A percentile compares a stretch with the other conserved stretches of the same genome.
Conservation (phyloP, 2,888 invertebrate genomes). For the Seira musarum region DNA sequence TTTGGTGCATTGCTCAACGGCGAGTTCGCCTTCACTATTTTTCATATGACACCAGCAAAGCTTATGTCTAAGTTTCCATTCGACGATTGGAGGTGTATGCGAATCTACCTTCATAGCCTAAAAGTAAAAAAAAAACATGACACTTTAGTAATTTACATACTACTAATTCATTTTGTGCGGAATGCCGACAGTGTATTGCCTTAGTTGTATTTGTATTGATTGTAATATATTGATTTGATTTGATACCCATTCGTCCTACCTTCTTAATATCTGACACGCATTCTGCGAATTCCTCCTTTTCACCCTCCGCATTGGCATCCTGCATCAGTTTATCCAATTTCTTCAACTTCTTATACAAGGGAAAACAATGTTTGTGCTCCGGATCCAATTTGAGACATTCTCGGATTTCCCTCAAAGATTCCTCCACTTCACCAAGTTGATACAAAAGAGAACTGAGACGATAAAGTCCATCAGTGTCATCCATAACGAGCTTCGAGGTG, state of each 20-base stretch:
- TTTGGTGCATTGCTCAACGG: conserved; percentile 83
- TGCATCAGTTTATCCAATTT: conserved; percentile 87
- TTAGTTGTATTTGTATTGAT: too few species aligned
- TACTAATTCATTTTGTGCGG: too few species aligned
- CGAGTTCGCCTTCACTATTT: conserved; percentile 72
- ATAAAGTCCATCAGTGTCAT: conserved; percentile 90
- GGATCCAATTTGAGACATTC: conserved; percentile 98
- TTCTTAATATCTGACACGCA: conserved; percentile 68
- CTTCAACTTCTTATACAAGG: conserved; percentile 96
- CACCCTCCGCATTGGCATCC: conserved; percentile 65
- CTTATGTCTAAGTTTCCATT: conserved; percentile 67
- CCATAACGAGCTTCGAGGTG: conserved; percentile 90
- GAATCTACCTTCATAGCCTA: conserved; percentile 68
- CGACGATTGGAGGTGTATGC: conserved; percentile 66
- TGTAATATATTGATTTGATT: too few species aligned
- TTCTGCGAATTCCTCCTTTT: conserved; percentile 62
- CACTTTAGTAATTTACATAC: too few species aligned
- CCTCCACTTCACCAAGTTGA: conserved; percentile 86
- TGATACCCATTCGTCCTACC: conserved; percentile 56
- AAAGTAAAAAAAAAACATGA: not conserved
- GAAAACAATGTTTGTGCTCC: conserved; percentile 92
- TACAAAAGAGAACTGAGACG: conserved; percentile 91
- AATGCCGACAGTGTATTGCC: too few species aligned
- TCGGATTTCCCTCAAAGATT: conserved; percentile 80
- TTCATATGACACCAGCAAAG: conserved; percentile 68